A percentile compares a stretch with the other conserved stretches of the same genome.
Evolutionary conservation across 2,797 vertebrate species (phyloP).

Genomic region (Galago senegalensis): DNA sequence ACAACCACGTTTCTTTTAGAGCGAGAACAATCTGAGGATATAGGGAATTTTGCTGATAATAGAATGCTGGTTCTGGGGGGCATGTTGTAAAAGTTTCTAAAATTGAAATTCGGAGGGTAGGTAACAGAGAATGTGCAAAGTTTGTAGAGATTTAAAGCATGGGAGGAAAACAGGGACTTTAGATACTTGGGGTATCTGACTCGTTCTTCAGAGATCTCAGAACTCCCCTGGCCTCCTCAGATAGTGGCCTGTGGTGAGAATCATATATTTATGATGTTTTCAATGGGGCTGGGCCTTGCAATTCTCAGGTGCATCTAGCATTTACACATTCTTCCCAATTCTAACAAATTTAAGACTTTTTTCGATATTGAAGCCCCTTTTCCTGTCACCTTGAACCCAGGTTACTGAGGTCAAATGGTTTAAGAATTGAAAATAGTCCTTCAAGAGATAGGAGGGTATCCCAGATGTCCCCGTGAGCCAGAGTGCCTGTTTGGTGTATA

Average conservation of each 20-base stretch:
- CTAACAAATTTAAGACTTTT: background rate
- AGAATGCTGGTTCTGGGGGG: background rate
- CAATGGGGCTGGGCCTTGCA: background rate
- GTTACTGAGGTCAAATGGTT: background rate
- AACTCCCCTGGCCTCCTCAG: background rate
- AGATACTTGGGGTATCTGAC: background rate
- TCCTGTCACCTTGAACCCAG: background rate
- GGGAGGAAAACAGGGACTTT: background rate
- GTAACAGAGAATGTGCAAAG: background rate
- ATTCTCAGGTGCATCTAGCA: background rate
- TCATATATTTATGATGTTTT: background rate
- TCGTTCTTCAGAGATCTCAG: background rate
- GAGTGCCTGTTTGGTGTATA: background rate
- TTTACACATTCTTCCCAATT: background rate
- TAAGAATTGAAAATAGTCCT: background rate
- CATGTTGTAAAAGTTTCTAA: background rate
- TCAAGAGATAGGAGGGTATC: background rate
- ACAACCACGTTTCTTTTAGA: background rate
- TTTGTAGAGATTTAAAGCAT: background rate
- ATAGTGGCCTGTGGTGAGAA: rapidly evolving
- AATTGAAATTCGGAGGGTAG: background rate
- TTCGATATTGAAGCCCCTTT: background rate
- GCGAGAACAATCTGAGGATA: background rate
- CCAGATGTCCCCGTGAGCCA: background rate
- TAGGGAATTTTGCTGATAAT: background rate